Evolutionary conservation across 2,113 vertebrate species (phyloP), one percentile per base, ranked within the genome.

Genomic region (Serinus canaria): DNA sequence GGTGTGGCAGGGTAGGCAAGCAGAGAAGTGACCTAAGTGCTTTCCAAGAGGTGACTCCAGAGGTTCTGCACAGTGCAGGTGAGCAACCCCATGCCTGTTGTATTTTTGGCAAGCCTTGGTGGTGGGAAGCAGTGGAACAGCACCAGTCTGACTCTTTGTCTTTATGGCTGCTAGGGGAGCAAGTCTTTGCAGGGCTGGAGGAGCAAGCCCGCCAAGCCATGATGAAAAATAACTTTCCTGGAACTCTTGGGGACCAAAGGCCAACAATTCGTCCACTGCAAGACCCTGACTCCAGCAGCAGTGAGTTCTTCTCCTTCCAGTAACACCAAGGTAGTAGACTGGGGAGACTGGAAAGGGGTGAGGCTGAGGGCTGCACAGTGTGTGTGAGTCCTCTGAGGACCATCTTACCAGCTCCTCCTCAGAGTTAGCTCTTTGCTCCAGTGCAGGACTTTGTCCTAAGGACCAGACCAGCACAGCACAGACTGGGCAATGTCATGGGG

Each of bases 121-220:
- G 52, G 17, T 76, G 50, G 50, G 74, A 85, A 53, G 31, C 39
- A 17, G 44, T 85, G 66, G 79, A 88, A 83, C 4, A 6, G 24
- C 82, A 63, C 55, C 15, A 22, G 30, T 55, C 89, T 97, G 87
- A 97, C 63, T 88, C 35, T 94, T 91, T 97, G 89, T 96, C 95
- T 96, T 98, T 98, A 84, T 98, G 97, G 95, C 96, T 97, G 84
- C 95, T 90, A 98, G 98, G 98, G 98, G 97, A 98, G 89, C 98
- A 98, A 95, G 98, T 98, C 96, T 98, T 98, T 96, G 98, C 98
- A 92, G 98, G 98, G 91, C 95, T 98, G 97, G 98, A 98, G 95
- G 97, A 98, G 85, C 98, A 98, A 95, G 97, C 98, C 90, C 98
- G 98, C 81, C 97, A 98, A 97, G 98, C 97, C 94, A 98, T 98